Percentiles rank a stretch among this genome's conserved stretches.
Evolutionary conservation across 2,888 invertebrate genomes (phyloP).

Genomic region (Eilema caniola): DNA sequence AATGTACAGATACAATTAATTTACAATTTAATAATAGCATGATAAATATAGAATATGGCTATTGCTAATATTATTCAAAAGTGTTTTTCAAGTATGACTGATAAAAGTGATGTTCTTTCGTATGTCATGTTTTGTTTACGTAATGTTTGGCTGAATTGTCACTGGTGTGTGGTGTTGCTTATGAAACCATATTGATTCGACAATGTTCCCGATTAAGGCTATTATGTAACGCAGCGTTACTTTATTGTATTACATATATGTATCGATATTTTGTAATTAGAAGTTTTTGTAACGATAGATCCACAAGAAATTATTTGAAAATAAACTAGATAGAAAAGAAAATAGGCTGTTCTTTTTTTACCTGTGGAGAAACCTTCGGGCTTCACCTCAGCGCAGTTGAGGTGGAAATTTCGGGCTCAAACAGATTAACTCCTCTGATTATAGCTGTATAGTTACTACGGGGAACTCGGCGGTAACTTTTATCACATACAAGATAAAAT

Average conservation of each 20-base stretch:
- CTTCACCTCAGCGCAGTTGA: neutral
- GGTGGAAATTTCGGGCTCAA: neutral
- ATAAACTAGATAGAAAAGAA: neutral
- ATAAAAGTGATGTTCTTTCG: slow-evolving; percentile 16
- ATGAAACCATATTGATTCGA: slow-evolving; percentile 1
- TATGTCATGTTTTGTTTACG: slow-evolving; percentile 12
- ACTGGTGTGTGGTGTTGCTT: neutral
- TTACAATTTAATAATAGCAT: no score
- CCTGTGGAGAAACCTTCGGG: no score
- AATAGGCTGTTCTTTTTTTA: neutral
- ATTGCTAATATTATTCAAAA: slow-evolving; percentile 24
- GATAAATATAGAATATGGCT: slow-evolving; percentile 17
- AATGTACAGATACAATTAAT: no score
- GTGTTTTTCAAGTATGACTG: slow-evolving; percentile 17
- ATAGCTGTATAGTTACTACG: neutral
- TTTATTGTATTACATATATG: neutral
- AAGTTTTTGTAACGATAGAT: neutral
- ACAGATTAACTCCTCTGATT: neutral
- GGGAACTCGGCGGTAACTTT: neutral
- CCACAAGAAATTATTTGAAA: neutral
- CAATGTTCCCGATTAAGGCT: neutral
- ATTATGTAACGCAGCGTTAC: neutral
- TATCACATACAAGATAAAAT: no score
- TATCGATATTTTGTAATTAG: neutral
- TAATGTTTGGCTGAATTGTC: neutral